phyloP scores from a whole-genome alignment of 2,113 vertebrate species.

The Pantherophis guttatus region DNA sequence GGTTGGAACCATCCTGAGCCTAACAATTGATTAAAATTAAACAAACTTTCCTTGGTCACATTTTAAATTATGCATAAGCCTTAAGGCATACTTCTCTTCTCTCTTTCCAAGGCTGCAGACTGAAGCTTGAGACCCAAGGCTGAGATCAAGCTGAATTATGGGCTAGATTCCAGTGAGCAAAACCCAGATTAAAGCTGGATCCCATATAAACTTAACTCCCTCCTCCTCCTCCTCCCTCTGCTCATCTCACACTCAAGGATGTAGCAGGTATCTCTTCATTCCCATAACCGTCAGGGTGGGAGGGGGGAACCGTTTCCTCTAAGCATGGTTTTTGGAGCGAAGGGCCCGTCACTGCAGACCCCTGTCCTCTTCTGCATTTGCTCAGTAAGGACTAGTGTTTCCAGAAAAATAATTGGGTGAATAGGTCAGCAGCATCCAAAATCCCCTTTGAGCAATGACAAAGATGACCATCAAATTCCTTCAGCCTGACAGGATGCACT shows the following conservation, averaged over 20 bases:
- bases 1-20: not conserved
- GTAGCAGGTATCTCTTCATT: not conserved
- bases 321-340: not conserved
- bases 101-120: not conserved
- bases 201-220: no score
- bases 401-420: not conserved
- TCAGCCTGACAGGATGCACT: not conserved
- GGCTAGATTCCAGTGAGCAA: fast-evolving
- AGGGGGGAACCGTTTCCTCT: not conserved
- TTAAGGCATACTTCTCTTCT: not conserved
- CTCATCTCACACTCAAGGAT: no score
- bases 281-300: not conserved
- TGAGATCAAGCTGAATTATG: not conserved
- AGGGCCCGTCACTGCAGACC: not conserved
- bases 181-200: not conserved
- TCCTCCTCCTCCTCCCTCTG: no score
- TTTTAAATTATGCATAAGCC: no score
- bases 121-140: not conserved
- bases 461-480: not conserved
- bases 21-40: not conserved
- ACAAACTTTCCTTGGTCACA: not conserved
- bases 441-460: not conserved
- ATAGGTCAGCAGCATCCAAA: fast-evolving
- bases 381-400: not conserved
- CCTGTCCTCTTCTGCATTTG: not conserved